Percentiles rank a stretch among this genome's conserved stretches.
These are phyloP conservation scores for Petrosia ficiformis DNA, from an alignment of 37 sponge, comb jelly and placozoan genomes.

Conservation along the genomic window DNA sequence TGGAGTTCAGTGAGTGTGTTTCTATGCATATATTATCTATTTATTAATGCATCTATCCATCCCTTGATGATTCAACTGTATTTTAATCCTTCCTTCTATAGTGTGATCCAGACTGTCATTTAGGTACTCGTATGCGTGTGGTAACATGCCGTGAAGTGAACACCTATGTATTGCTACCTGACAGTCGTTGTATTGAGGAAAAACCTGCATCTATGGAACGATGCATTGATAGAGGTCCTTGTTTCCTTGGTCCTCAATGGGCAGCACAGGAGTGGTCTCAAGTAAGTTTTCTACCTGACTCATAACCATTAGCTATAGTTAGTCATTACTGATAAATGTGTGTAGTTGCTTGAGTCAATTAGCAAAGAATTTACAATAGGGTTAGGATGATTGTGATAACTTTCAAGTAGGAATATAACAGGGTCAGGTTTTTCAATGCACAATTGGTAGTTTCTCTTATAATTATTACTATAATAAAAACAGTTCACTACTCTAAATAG, in stretches of 20 bases:
- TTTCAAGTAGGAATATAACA: too few relatives aligned
- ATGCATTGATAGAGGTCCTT: neutral
- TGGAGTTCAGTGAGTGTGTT: neutral
- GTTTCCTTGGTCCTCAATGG: neutral
- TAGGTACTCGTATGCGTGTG: neutral
- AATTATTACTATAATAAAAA: too few relatives aligned
- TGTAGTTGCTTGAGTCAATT: too few relatives aligned
- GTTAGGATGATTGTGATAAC: too few relatives aligned
- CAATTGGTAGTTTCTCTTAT: too few relatives aligned
- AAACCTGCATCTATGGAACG: neutral
- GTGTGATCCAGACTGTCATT: slow-evolving; percentile 2
- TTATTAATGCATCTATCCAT: too few relatives aligned
- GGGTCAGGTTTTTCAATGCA: too few relatives aligned
- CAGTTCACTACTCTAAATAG: too few relatives aligned
- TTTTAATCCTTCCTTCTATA: neutral
- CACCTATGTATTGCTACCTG: neutral
- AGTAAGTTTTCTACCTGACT: neutral
- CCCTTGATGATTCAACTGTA: neutral
- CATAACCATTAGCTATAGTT: neutral
- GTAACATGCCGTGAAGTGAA: neutral
- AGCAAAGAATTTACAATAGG: too few relatives aligned
- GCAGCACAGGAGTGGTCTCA: neutral
- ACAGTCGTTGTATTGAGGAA: neutral
- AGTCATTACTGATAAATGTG: neutral
- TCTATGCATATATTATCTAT: neutral